A percentile compares a stretch with the other conserved stretches of the same genome.
Conservation (phyloP, 2,888 invertebrate genomes). For the Hirtodrosophila histrioides region DNA sequence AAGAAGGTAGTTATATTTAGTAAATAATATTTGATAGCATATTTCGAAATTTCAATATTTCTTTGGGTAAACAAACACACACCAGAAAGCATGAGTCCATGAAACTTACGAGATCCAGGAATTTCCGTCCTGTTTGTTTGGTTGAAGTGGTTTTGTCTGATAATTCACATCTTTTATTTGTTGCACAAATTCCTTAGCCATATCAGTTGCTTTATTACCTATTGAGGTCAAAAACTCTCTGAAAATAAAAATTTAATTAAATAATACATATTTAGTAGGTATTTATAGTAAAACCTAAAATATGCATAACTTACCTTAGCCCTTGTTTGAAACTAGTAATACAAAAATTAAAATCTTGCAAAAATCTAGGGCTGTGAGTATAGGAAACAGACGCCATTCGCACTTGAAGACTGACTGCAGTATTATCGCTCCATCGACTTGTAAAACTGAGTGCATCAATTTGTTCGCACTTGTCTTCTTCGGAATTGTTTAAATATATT, state of each 20-base stretch:
- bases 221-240: constrained; percentile 93
- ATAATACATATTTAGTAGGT: no score
- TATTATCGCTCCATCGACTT: constrained; percentile 81
- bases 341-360: constrained; percentile 94
- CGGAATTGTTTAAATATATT: constrained; percentile 82
- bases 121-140: constrained; percentile 26
- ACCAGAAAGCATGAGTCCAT: not conserved
- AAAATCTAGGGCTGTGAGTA: constrained; percentile 94
- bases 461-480: constrained; percentile 73
- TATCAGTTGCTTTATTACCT: constrained; percentile 95
- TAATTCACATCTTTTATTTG: constrained; percentile 84
- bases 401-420: constrained; percentile 78
- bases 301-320: constrained; percentile 75
- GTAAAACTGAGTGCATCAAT: constrained; percentile 84
- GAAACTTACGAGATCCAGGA: constrained; percentile 50
- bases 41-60: no score
- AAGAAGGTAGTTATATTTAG: no score
- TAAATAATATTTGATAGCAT: no score
- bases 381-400: constrained; percentile 96
- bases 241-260: constrained; percentile 19
- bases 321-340: constrained; percentile 96
- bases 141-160: constrained; percentile 35
- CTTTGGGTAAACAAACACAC: no score
- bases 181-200: constrained; percentile 95
- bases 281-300: not conserved